These are phyloP conservation scores for Pemphigus obesinymphae DNA, from an alignment of 1,140 invertebrate species.

Conservation along the genomic window DNA sequence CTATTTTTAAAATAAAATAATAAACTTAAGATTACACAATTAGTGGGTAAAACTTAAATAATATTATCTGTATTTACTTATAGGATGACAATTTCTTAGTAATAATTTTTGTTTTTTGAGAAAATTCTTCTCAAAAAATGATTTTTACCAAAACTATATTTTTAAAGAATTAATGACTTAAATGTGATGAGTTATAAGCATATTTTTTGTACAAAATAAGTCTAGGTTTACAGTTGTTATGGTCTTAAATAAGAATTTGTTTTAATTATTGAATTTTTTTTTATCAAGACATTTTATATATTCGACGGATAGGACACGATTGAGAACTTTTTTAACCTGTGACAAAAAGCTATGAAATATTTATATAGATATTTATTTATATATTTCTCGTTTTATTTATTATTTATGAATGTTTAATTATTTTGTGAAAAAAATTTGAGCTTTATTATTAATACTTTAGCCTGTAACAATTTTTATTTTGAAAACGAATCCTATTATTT, in stretches of 20 bases:
- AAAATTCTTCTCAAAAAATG: constrained; percentile 29
- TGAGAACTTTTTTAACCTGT: constrained; percentile 42
- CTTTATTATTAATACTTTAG: constrained; percentile 42
- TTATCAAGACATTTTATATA: constrained; percentile 40
- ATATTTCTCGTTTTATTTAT: constrained; percentile 42
- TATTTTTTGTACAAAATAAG: constrained; percentile 42
- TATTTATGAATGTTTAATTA: constrained; percentile 42
- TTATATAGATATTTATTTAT: constrained; percentile 42
- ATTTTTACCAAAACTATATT: constrained; percentile 42
- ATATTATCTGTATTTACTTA: constrained; percentile 42
- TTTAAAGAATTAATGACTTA: constrained; percentile 40
- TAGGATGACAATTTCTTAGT: constrained; percentile 40
- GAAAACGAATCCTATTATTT: constrained; percentile 39
- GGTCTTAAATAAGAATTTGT: constrained; percentile 41
- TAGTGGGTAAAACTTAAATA: constrained; percentile 33
- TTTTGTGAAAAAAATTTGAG: constrained; percentile 40
- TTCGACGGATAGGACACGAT: constrained; percentile 40
- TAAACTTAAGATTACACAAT: constrained; percentile 38
- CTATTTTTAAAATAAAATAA: constrained; percentile 37
- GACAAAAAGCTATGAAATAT: constrained; percentile 40
- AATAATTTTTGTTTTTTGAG: constrained; percentile 41
- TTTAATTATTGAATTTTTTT: constrained; percentile 36
- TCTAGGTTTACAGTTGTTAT: constrained; percentile 41
- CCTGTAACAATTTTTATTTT: constrained; percentile 42
- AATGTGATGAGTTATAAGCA: constrained; percentile 42